A percentile compares a stretch with the other conserved stretches of the same genome.
Evolutionary conservation across 2,888 invertebrate species (phyloP).

Genomic region (Andricus quercusramuli): DNA sequence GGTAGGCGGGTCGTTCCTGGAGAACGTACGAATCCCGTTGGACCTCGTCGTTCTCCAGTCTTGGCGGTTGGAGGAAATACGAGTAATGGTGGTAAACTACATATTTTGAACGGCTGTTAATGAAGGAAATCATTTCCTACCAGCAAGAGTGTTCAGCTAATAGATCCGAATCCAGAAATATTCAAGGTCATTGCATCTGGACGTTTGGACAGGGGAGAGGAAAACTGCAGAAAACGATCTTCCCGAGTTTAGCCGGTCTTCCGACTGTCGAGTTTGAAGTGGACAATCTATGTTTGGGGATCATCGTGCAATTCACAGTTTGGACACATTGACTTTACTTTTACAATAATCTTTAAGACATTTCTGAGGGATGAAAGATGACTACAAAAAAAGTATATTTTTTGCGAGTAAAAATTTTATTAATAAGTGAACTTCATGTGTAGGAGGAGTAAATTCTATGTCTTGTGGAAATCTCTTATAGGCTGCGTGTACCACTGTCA

Average conservation of each 20-base stretch:
- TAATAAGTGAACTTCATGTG: constrained; percentile 3
- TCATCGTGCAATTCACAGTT: neutral
- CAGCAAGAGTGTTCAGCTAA: neutral
- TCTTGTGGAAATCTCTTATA: constrained; percentile 65
- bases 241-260: no score
- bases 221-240: no score
- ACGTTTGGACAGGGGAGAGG: no score
- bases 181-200: no score
- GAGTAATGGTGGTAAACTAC: neutral
- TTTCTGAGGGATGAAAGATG: no score
- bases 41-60: constrained; percentile 39
- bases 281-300: no score
- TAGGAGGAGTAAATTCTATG: neutral
- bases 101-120: neutral
- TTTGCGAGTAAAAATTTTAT: neutral
- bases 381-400: no score
- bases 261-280: no score
- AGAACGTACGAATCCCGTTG: constrained; percentile 45
- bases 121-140: neutral
- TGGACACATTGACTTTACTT: neutral
- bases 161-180: neutral
- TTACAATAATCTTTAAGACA: neutral
- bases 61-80: constrained; percentile 44
- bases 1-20: constrained; percentile 48
- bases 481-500: constrained; percentile 68